These are phyloP conservation scores for Mimas tiliae DNA, from an alignment of 2,888 invertebrate species.

Conservation along the genomic window DNA sequence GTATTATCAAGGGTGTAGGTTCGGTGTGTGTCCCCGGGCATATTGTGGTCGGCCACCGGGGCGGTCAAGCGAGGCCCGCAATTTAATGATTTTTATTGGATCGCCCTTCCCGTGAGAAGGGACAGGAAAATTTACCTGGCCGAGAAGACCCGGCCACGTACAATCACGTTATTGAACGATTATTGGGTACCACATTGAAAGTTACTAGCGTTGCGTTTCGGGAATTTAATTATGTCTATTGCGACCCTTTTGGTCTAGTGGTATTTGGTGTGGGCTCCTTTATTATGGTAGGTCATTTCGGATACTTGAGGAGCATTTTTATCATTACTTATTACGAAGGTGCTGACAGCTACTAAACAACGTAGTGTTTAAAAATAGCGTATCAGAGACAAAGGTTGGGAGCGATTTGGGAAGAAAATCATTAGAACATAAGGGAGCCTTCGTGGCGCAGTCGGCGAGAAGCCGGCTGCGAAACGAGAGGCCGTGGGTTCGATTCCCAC, in stretches of 20 bases:
- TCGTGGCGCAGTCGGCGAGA: too few species aligned
- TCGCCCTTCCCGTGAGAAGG: constrained; percentile 59
- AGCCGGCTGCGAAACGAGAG: too few species aligned
- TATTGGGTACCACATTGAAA: constrained; percentile 67
- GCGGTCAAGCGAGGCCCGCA: constrained; percentile 60
- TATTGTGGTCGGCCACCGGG: constrained; percentile 59
- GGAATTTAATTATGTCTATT: constrained; percentile 53
- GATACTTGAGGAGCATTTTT: neutral
- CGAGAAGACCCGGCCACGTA: constrained; percentile 55
- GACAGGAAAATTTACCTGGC: constrained; percentile 68
- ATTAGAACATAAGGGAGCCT: too few species aligned
- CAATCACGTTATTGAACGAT: constrained; percentile 71
- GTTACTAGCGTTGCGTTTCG: constrained; percentile 50
- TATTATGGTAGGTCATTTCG: neutral
- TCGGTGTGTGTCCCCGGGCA: constrained; percentile 49
- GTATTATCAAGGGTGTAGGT: constrained; percentile 50
- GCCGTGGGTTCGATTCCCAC: too few species aligned
- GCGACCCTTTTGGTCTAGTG: constrained; percentile 28
- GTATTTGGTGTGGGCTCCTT: neutral
- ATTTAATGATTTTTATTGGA: constrained; percentile 77
- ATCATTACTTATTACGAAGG: neutral
- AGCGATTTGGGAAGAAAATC: too few species aligned
- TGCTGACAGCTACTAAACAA: neutral
- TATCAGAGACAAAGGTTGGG: neutral
- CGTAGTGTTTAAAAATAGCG: neutral